phyloP scores from a whole-genome alignment of 1,140 invertebrate genomes.

The Doryteuthis pealeii region DNA sequence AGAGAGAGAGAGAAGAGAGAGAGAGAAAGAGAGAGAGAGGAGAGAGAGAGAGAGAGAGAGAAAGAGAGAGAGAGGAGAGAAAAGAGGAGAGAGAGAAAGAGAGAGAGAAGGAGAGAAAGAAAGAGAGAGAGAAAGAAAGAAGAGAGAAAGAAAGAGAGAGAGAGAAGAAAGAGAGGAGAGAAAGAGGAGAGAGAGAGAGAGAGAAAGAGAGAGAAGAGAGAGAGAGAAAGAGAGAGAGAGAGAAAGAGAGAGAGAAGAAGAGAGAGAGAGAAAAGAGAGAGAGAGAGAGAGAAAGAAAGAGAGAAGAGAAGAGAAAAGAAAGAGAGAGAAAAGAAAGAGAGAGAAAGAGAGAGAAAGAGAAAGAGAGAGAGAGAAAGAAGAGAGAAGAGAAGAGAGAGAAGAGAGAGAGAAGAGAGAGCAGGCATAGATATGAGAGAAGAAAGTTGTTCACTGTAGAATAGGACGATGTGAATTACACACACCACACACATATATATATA shows the following conservation, averaged over 20 bases:
- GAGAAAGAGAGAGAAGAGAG: background rate
- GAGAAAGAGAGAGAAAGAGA: background rate
- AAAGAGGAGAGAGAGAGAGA: background rate
- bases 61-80: background rate
- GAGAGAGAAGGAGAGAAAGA: background rate
- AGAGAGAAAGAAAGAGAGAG: background rate
- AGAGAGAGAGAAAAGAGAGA: no score
- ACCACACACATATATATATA: no score
- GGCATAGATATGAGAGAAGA: no score
- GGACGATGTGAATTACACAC: no score
- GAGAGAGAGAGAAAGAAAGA: no score
- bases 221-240: background rate
- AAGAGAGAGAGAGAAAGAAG: background rate
- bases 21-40: background rate
- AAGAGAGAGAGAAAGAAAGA: background rate
- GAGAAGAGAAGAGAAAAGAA: no score
- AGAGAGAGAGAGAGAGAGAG: background rate
- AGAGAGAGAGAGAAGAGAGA: background rate
- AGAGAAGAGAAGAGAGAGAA: background rate
- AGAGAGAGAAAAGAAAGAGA: no score
- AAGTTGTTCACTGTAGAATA: no score
- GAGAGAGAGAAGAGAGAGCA: constrained; percentile 9
- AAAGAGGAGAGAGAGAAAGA: background rate
- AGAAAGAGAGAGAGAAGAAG: background rate
- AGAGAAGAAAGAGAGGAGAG: background rate